phyloP scores from a whole-genome alignment of 37 sponge, comb jelly and placozoan genomes.

The Beroe ovata region DNA sequence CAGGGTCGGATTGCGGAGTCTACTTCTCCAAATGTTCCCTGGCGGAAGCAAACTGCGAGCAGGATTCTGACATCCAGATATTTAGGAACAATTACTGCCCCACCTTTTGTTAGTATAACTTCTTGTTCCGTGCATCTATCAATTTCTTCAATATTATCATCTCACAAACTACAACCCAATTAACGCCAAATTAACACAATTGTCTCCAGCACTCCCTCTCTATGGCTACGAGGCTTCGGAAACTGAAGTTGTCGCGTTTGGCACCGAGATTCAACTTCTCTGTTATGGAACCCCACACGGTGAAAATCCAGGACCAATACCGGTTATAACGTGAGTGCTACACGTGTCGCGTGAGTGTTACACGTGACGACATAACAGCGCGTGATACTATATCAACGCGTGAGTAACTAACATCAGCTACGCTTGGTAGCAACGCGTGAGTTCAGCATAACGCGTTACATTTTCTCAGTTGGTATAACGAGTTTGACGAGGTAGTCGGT shows the following conservation, averaged over 20 bases:
- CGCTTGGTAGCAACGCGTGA: too few relatives aligned
- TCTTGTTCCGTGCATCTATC: too few relatives aligned
- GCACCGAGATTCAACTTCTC: neutral
- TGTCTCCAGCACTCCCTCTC: neutral
- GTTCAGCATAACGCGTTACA: too few relatives aligned
- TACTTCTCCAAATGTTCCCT: neutral
- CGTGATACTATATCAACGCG: too few relatives aligned
- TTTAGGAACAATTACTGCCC: neutral
- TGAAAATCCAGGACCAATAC: slow-evolving; percentile 11
- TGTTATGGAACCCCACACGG: neutral
- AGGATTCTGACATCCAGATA: neutral
- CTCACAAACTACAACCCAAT: too few relatives aligned
- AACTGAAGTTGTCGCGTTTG: neutral
- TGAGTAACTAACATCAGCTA: too few relatives aligned
- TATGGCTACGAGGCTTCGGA: neutral
- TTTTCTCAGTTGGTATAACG: neutral
- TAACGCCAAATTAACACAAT: too few relatives aligned
- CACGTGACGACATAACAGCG: too few relatives aligned
- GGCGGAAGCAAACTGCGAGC: neutral
- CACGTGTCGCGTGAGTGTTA: neutral
- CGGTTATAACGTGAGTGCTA: neutral
- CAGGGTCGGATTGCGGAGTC: neutral
- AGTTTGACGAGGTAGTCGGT: neutral
- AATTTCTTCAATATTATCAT: too few relatives aligned
- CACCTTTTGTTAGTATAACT: neutral